These are phyloP conservation scores for Xenops minutus DNA, from an alignment of 2,797 vertebrate genomes.

Conservation along the genomic window DNA sequence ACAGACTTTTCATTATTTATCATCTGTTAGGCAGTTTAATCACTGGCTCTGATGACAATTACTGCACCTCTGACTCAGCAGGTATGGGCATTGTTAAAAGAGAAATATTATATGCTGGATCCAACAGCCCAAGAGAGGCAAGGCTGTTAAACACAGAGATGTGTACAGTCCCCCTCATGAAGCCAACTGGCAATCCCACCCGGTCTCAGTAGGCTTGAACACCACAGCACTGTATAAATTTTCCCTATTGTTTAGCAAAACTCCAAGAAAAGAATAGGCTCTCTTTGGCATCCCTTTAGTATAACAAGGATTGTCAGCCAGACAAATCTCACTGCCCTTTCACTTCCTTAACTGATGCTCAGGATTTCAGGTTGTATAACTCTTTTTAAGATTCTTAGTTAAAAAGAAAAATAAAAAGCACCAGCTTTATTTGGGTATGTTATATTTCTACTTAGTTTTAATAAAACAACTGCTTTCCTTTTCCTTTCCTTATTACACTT, in stretches of 20 bases:
- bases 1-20: not conserved
- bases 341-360: not conserved
- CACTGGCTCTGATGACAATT: not conserved
- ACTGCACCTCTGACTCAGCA: not conserved
- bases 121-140: not conserved
- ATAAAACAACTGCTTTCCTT: not conserved
- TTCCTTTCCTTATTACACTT: not conserved
- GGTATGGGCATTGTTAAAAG: not conserved
- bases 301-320: not conserved
- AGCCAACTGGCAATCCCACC: not conserved
- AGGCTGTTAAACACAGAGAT: not conserved
- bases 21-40: not conserved
- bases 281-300: not conserved
- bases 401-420: not conserved
- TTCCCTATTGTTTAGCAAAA: not conserved
- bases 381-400: not conserved
- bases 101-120: not conserved
- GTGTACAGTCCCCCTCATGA: not conserved
- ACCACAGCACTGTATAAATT: not conserved
- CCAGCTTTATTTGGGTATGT: not conserved
- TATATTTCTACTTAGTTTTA: not conserved
- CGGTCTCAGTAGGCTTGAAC: not conserved
- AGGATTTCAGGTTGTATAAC: not conserved
- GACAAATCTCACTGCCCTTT: not conserved
- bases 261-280: not conserved